phyloP scores from a whole-genome alignment of 2,888 invertebrate genomes.

The Diloba caeruleocephala region DNA sequence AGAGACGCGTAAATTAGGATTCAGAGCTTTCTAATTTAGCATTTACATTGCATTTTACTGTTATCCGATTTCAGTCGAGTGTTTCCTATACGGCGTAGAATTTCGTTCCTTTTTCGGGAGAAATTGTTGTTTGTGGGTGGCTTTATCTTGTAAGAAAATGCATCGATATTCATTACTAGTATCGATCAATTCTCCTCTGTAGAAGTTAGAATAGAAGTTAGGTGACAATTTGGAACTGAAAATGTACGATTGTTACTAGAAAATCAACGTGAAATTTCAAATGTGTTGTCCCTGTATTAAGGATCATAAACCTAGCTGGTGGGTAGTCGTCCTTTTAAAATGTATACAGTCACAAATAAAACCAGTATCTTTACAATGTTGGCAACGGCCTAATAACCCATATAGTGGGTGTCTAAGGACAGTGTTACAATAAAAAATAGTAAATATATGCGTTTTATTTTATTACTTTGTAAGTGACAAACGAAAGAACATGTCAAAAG shows the following conservation, averaged over 20 bases:
- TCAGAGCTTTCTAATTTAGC: slow-evolving; percentile 70
- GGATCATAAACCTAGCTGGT: slow-evolving; percentile 25
- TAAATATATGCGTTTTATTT: slow-evolving; percentile 45
- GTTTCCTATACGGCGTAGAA: slow-evolving; percentile 23
- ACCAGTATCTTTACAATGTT: slow-evolving; percentile 36
- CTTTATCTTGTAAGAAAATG: neutral
- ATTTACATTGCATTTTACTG: slow-evolving; percentile 59
- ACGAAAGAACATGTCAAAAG: slow-evolving; percentile 59
- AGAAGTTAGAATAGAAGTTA: too few species aligned
- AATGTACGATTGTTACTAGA: neutral
- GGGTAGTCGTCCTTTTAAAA: slow-evolving; percentile 28
- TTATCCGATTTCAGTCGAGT: slow-evolving; percentile 58
- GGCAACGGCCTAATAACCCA: slow-evolving; percentile 51
- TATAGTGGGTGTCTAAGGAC: slow-evolving; percentile 49
- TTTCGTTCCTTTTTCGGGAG: slow-evolving; percentile 22
- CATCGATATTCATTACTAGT: too few species aligned
- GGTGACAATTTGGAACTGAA: neutral
- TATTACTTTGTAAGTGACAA: slow-evolving; percentile 49
- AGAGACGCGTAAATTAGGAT: slow-evolving; percentile 72
- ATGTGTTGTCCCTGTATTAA: neutral
- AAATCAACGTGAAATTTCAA: slow-evolving; percentile 2
- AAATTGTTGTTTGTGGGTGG: slow-evolving; percentile 25
- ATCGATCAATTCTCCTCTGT: too few species aligned
- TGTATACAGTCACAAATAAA: slow-evolving; percentile 43
- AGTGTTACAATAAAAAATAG: slow-evolving; percentile 31